Evolutionary conservation across 2,888 invertebrate species (phyloP), one percentile per base, ranked within the genome.

Genomic region (Drosophila subquinaria): DNA sequence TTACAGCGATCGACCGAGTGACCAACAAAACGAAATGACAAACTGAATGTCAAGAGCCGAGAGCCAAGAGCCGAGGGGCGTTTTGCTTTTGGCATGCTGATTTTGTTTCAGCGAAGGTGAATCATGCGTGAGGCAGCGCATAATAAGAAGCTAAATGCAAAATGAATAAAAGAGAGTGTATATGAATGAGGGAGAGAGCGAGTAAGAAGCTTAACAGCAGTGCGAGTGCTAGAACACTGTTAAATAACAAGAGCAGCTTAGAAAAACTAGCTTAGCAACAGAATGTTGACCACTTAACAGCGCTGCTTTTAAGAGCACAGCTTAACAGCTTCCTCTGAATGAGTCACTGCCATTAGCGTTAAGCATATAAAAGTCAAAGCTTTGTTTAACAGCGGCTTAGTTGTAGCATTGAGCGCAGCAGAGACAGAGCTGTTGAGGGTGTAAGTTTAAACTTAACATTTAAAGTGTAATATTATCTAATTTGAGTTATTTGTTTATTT

Each of bases 71-170:
- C 67, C 55, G 17, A 59, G 64, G 56, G 73, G 63, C 69, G 43
- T 36, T 56, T 47, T 40, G 48, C 51, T 36, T 30, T 62, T 20
- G 45, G 76, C 69, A 77, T 81, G 68, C 43, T 72, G 38, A 78
- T 63, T 65, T 62, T 17, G 38, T 53, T 70, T 66, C 48, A 61
- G 17, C 51, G 74, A 84, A 83, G 82, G 84, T 84, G 82, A 87
- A 77, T 83, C 83, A 81, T 72, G 72, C 43, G 66, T 65, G 50
- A 40, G 48, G 43, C 55, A 52, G 35, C 69, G 80, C 73, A 76
- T 72, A 72, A 53, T 66, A 79, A 85, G 51, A 45, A 57, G 20
- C 53, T 30, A 4, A 23, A 20, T 30, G 40, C 20, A 11, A 43
- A 43, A 5, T 5, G 43, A 15, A 4, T 2, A n/a, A 27, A 10